phyloP scores from a whole-genome alignment of 2,797 vertebrate genomes.

The Cirrhinus mrigala region DNA sequence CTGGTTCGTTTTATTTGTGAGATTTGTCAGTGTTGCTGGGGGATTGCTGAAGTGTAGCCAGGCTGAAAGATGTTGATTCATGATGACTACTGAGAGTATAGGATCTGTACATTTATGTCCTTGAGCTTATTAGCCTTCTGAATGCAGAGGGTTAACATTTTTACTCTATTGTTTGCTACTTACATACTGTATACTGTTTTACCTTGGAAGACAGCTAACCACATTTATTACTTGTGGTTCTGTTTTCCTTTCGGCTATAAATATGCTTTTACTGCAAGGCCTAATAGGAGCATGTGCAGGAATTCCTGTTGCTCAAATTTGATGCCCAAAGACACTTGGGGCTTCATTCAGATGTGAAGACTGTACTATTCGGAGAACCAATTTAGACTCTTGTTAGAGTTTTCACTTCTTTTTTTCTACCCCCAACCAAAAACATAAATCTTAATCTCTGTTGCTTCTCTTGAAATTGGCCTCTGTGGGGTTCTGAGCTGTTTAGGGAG shows the following conservation, averaged over 20 bases:
- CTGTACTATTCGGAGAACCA: constrained; percentile 13
- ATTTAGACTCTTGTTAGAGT: constrained; percentile 7
- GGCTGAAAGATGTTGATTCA: constrained; percentile 30
- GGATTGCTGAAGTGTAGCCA: constrained; percentile 39
- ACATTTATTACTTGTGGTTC: not conserved
- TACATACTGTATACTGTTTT: not conserved
- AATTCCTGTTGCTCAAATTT: not conserved
- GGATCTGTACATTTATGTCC: constrained; percentile 10
- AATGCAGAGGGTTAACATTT: constrained; percentile 15
- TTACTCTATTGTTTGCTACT: not conserved
- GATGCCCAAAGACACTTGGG: constrained; percentile 3
- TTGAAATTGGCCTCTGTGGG: constrained; percentile 21
- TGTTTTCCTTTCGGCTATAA: not conserved
- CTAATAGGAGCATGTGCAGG: not conserved
- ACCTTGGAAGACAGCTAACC: not conserved
- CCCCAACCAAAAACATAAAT: constrained; percentile 11
- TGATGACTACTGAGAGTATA: constrained; percentile 10
- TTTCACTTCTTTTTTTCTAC: not conserved
- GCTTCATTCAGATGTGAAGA: constrained; percentile 23
- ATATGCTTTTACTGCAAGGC: not conserved
- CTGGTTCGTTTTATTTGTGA: constrained; percentile 68
- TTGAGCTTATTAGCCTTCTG: not conserved
- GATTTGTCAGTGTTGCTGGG: constrained; percentile 62
- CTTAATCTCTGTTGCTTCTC: constrained; percentile 6
- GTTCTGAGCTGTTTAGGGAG: constrained; percentile 17